These are phyloP conservation scores for Tetraneura akinire DNA, from an alignment of 1,140 invertebrate species.

Conservation along the genomic window DNA sequence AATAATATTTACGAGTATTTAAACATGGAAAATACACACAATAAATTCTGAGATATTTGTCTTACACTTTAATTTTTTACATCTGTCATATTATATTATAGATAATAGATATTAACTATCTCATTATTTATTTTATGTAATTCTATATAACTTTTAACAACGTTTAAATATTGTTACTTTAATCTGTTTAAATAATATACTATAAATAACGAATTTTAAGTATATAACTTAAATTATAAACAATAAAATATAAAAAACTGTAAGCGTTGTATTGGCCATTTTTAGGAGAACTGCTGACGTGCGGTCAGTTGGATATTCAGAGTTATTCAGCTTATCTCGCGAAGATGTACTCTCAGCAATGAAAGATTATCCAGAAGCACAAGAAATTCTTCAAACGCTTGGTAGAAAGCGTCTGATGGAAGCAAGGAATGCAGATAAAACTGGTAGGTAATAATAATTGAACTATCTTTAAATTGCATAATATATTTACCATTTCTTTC, in stretches of 20 bases:
- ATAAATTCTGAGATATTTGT: no score
- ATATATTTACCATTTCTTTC: not conserved
- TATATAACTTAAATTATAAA: no score
- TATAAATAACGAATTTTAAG: no score
- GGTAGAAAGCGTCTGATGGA: constrained; percentile 87
- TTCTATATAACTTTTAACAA: no score
- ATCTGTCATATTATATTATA: no score
- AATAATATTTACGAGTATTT: no score
- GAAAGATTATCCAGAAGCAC: constrained; percentile 95
- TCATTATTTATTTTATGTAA: no score
- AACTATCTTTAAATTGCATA: not conserved
- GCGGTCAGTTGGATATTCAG: constrained; percentile 91
- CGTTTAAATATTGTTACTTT: no score
- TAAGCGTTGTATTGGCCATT: constrained; percentile 50
- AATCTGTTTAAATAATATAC: no score
- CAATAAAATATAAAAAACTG: not conserved
- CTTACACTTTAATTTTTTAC: no score
- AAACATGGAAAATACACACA: no score
- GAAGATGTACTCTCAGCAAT: constrained; percentile 92
- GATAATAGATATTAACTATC: no score
- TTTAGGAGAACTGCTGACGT: constrained; percentile 91
- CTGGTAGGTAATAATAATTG: constrained; percentile 31
- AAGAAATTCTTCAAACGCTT: constrained; percentile 86
- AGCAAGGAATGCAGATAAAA: constrained; percentile 62
- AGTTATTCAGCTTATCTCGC: constrained; percentile 91